Conservation (phyloP, 2,888 invertebrate genomes). For the Ditylenchus weischeri region DNA sequence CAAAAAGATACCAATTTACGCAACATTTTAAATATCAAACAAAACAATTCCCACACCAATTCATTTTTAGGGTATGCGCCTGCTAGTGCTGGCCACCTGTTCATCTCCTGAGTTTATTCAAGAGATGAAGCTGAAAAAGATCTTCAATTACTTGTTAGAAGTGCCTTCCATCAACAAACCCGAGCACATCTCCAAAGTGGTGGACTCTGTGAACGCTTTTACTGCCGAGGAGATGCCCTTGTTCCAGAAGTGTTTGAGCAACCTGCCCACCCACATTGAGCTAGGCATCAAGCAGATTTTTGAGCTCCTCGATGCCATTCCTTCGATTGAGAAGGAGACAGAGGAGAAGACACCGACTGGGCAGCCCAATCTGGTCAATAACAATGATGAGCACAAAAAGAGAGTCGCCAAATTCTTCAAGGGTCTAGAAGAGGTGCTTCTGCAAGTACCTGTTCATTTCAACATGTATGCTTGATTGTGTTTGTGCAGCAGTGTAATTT, state of each 20-base stretch:
- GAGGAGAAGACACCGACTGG: no score
- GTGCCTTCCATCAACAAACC: conserved; percentile 77
- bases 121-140: conserved; percentile 85
- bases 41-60: no score
- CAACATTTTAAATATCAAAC: no score
- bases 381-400: no score
- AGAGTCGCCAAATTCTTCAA: not conserved
- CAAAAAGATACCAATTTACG: no score
- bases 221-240: not conserved
- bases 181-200: conserved; percentile 19
- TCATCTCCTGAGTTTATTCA: conserved; percentile 88
- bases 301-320: not conserved
- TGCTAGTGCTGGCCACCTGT: conserved; percentile 88
- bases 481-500: no score
- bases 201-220: not conserved
- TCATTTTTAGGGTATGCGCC: conserved; percentile 71
- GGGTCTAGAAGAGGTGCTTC: conserved; percentile 1
- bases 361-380: no score
- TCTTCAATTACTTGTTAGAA: conserved; percentile 85
- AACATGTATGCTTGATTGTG: conserved; percentile 2
- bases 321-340: no score
- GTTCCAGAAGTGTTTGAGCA: not conserved
- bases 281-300: not conserved
- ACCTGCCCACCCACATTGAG: not conserved
- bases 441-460: not conserved